Base-by-base conservation (phyloP, 2,113 vertebrate species). In the Aptenodytes forsteri region DNA sequence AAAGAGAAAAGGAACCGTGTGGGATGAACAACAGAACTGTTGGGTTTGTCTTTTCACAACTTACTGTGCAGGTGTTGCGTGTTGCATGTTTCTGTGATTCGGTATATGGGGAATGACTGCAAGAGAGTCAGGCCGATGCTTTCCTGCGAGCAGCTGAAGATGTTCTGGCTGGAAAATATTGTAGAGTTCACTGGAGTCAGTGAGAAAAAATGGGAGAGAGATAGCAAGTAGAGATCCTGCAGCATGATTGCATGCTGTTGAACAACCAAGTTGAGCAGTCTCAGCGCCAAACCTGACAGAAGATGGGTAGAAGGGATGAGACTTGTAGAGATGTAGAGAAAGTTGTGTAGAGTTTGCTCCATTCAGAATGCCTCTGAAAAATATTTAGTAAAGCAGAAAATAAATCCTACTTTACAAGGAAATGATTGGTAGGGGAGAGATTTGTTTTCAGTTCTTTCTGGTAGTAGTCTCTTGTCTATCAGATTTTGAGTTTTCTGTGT, bases 181-280 rank as follows among this genome's bases (percentile, higher is more conserved):
- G 10, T 8, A 64, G 25, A 67, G n/a, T 58, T 93, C n/a, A 49
- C 6, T 83, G 19, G 38, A 62, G 21, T 25, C 56, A 56, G 8
- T 13, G 25, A 76, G 65, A 47, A 46, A 79, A 49, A 23, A 4
- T 36, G 61, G 6, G 23, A 20, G 42, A 40, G 25, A 83, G 30
- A 59, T 15, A 2, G 52, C 22, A 55, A 55, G 16, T 8, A 59
- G 34, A 80, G 34, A 29, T 29, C 38, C 50, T 83, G 15, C 40
- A 66, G 16, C 17, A 25, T 5, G 23, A 46, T 1, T 49, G 10
- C 8, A 4, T 3, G 1, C 40, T 62, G 20, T 7, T 55, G 44
- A 52, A 47, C 1, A 6, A 52, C 36, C 0, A 1, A 47, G 13
- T 32, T 0, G 0, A 81, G 30, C 34, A 38, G 30, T 27, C 29